Base-by-base conservation (phyloP, 1,140 invertebrate genomes). In the Caenorhabditis tropicalis region DNA sequence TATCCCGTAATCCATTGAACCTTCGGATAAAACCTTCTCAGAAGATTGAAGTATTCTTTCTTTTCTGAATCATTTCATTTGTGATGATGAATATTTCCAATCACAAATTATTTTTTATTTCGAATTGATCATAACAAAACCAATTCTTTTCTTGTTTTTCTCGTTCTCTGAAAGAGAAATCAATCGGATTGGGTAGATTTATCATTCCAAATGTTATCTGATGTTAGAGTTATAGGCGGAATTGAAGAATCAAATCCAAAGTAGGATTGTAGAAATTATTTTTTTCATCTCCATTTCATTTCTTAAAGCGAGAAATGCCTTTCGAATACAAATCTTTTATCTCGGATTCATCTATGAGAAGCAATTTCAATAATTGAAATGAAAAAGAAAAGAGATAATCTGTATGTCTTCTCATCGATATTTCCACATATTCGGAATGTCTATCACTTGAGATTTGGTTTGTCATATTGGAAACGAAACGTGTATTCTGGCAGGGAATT, bases 321-420 rank as follows among this genome's bases (percentile, higher is more conserved):
- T n/a, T n/a, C n/a, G n/a, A n/a, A n/a, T n/a, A n/a, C n/a, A n/a
- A n/a, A n/a, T n/a, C n/a, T n/a, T 51, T 51, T 51, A 4, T 51
- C 49, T 16, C 53, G 6, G 9, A 0, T 51, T n/a, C n/a, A 1
- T 46, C 19, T n/a, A 19, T 27, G 15, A 58, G 29, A 65, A 74
- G 36, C 65, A 74, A 74, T 74, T 74, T 74, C 65, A 74, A 74
- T 74, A 74, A 74, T 74, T 74, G 65, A 74, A 74, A 74, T 21
- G 36, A n/a, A 74, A 12, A 74, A 43, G 43, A 46, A 5, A 46
- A 31, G 12, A 29, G 36, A 43, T 74, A n/a, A 46, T 29, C 65
- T n/a, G 12, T 74, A 6, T 74, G 12, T 70, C 60, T 7, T n/a
- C 60, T n/a, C n/a, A 39, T 39, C n/a, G n/a, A 65, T 65, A 39